Base-by-base conservation (phyloP, 2,797 vertebrate species). In the Sebastiscus albofasciatus region DNA sequence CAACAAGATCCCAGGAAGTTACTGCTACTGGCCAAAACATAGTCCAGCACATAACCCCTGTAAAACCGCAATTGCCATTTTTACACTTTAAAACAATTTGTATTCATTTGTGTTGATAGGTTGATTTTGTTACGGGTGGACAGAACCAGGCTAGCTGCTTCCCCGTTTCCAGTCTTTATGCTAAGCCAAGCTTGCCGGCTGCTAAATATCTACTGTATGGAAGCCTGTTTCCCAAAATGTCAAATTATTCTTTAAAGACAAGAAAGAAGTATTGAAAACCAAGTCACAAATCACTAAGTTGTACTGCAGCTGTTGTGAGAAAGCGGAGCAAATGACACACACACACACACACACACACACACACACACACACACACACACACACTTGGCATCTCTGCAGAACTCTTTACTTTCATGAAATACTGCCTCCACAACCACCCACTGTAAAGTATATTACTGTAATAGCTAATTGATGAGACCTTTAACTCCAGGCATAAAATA, bases 401-500 rank as follows among this genome's bases (percentile, higher is more conserved):
- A 39, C 1, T 75, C 27, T 79, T 59, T 62, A 83, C 31, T 64
- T 79, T 77, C 72, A 77, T 75, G 24, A 60, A 76, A 73, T 16
- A 49, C 46, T 74, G 71, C 54, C 72, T n/a, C 80, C 46, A 77
- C 34, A 39, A 62, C 67, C 49, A 69, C 12, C 67, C 49, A 64
- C 12, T 46, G 24, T 80, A 46, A 77, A 84, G 33, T 27, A 67
- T 72, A 82, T 84, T 82, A 22, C 60, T 34, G 60, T 62, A 82
- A 86, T 61, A 67, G 36, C 46, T 62, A 73, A 80, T 55, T 82
- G 58, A 71, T 81, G 58, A 81, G 75, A 81, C 24, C n/a, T 87
- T 74, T 64, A 79, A 73, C 20, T 80, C 26, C 39, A 61, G 65
- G n/a, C 54, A 67, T 33, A 49, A 39, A 77, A 67, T 75, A 80